Evolutionary conservation across 37 sponge, comb jelly and placozoan species (phyloP).

Genomic region (Spongia lamella): DNA sequence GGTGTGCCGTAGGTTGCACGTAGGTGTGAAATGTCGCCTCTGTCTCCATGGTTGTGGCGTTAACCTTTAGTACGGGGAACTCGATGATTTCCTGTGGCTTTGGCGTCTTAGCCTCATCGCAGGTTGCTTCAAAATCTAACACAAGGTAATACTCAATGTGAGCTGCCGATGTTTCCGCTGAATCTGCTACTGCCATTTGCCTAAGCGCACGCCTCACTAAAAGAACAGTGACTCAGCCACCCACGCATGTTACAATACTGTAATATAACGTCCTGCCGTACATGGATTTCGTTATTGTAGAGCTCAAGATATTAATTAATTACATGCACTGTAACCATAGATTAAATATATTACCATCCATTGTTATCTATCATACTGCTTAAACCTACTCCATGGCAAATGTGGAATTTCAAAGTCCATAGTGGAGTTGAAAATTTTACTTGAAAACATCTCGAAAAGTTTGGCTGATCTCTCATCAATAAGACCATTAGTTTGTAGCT

Average conservation of each 20-base stretch:
- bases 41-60: conserved; percentile 67
- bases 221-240: too few species aligned
- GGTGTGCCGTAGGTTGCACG: conserved; percentile 70
- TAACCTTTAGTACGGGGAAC: conserved; percentile 80
- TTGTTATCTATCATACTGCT: too few species aligned
- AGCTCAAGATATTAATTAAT: not conserved
- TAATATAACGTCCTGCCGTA: not conserved
- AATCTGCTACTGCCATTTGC: too few species aligned
- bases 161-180: too few species aligned
- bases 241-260: not conserved
- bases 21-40: conserved; percentile 80
- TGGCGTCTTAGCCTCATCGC: conserved; percentile 36
- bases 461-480: conserved; percentile 44
- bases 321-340: too few species aligned
- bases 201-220: too few species aligned
- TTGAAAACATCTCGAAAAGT: conserved; percentile 36
- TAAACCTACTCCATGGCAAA: too few species aligned
- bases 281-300: not conserved
- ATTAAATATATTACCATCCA: too few species aligned
- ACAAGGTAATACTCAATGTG: conserved; percentile 64
- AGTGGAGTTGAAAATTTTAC: not conserved
- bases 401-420: not conserved
- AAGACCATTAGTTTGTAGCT: conserved; percentile 38
- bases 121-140: conserved; percentile 83
- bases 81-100: conserved; percentile 82